Evolutionary conservation across 2,797 vertebrate species (phyloP), one percentile per base, ranked within the genome.

Genomic region (Otus scops): DNA sequence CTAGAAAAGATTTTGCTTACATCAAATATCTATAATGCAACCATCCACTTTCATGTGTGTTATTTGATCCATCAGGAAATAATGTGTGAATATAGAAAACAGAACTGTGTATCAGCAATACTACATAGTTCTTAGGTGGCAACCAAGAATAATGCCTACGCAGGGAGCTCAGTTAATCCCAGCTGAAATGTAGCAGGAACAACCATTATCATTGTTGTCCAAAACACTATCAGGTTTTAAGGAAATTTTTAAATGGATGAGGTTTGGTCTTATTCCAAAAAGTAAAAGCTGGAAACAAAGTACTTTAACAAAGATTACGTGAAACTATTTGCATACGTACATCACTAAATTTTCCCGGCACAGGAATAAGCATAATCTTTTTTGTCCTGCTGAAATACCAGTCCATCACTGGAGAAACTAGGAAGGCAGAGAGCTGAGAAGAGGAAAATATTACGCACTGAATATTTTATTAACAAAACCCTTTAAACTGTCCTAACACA

Each of bases 361-460:
- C 7, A 22, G 28, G 22, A 75, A 73, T 47, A 88, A 79, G 4
- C 12, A 75, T 63, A n/a, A 21, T 54, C 20, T 50, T 30, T 70
- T 54, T 70, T 2, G 10, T 51, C 30, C n/a, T 60, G 5, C 32
- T 89, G 54, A 48, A 90, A 89, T 54, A 63, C 13, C 4, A 18
- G 9, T 17, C 51, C 34, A 50, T 56, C 38, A 45, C 17, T 50
- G 41, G n/a, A 82, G 8, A 87, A 69, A 71, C 9, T 36, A 45
- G 7, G 20, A 23, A 74, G 32, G 28, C 45, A 82, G 90, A 92
- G 32, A 4, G 7, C 24, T 71, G n/a, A 74, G 56, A 76, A 74
- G 41, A 95, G 21, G 34, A 82, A 63, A n/a, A 83, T 89, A 85
- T 88, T 93, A 92, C 85, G 48, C 83, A 68, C 61, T 85, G 56